Evolutionary conservation across 2,113 vertebrate genomes (phyloP).

Genomic region (Serilophus lunatus): DNA sequence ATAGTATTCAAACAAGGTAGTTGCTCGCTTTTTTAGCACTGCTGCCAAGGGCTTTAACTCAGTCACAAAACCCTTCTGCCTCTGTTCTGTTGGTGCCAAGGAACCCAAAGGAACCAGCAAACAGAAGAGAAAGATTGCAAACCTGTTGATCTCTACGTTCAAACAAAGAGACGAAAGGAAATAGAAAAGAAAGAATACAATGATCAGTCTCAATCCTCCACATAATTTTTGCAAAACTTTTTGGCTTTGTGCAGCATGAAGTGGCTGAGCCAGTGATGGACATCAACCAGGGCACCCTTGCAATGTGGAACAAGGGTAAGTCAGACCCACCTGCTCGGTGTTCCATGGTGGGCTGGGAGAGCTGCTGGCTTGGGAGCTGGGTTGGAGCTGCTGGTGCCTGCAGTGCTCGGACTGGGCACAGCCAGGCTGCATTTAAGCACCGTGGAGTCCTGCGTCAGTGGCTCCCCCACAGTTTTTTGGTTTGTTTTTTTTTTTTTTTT

Average conservation of each 20-base stretch:
- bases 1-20: background rate
- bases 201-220: background rate
- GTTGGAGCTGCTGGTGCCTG: background rate
- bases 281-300: background rate
- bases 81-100: background rate
- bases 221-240: background rate
- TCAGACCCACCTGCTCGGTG: background rate
- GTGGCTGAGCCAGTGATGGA: background rate
- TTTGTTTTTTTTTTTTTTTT: background rate
- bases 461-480: background rate
- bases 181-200: background rate
- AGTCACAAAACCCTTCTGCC: background rate
- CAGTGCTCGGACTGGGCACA: background rate
- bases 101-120: background rate
- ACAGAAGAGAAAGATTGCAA: constrained; percentile 29
- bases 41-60: accelerated
- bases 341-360: background rate
- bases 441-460: background rate
- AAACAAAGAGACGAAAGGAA: background rate
- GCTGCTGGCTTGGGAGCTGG: background rate
- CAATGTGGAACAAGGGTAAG: background rate
- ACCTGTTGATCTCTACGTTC: constrained; percentile 4
- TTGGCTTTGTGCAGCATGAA: background rate
- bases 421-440: constrained; percentile 2
- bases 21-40: background rate